Evolutionary conservation across 2,113 vertebrate species (phyloP), one percentile per base, ranked within the genome.

Genomic region (Microtus richardsoni): DNA sequence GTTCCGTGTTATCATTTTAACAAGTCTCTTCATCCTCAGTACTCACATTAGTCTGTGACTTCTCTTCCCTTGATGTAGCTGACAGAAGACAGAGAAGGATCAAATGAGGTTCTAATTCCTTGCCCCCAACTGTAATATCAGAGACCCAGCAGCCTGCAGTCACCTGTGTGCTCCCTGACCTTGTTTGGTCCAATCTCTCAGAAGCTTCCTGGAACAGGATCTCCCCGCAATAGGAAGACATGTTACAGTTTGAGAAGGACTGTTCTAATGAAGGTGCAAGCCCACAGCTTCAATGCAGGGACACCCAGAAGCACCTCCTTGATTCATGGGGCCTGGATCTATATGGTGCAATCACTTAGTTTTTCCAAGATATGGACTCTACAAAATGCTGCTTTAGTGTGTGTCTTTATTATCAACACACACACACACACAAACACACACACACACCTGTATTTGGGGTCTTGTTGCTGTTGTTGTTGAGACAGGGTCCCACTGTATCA

Each of bases 181-280:
- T 30, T 10, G 41, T 21, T 44, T n/a, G 77, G 54, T 49, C 24
- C 33, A 66, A 21, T n/a, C 28, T 75, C 16, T 80, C 70, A 74
- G 89, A 95, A 60, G 44, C 33, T 41, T 2, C 39, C 58, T 71
- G 82, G 91, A 64, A 87, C 33, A 83, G 88, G 93, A 58, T n/a
- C 36, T 33, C 6, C 9, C 66, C 22, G 49, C 26, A 22, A 62
- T 49, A 77, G 33, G 68, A 93, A 77, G 16, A 64, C 62, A 64
- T 19, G 39, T 0, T 47, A 17, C 36, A 62, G 11, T 74, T 58
- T 49, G 28, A 88, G 79, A 79, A 95, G 58, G 62, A 28, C n/a
- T n/a, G 0, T 68, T 93, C 24, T 80, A 36, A 52, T 52, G 17
- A 73, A 54, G 19, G 14, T 14, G 2, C 5, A 86, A 78, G 1